A percentile compares a stretch with the other conserved stretches of the same genome.
Conservation (phyloP, 2,113 vertebrate species). For the Anolis sagrei region DNA sequence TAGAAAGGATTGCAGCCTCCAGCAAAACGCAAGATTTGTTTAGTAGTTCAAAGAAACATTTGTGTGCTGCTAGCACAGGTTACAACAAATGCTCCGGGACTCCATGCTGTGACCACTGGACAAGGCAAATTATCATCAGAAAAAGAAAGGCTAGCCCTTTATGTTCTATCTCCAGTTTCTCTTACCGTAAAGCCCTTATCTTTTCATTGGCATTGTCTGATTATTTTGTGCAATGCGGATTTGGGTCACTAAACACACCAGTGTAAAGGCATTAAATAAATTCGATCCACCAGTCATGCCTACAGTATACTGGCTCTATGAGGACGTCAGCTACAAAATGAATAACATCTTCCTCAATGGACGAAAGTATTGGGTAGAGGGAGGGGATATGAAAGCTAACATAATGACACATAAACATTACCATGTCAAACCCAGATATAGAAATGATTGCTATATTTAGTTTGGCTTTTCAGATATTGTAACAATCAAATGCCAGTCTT, state of each 20-base stretch:
- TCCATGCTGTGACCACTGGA: neutral
- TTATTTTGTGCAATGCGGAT: neutral
- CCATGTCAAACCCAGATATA: neutral
- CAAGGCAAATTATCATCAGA: too few relatives aligned
- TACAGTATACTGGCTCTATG: too few relatives aligned
- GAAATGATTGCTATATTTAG: neutral
- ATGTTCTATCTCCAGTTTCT: too few relatives aligned
- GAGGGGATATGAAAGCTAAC: neutral
- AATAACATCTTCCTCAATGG: neutral
- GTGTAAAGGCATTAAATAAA: neutral
- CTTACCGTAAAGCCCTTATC: neutral
- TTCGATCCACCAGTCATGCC: neutral
- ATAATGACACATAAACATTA: neutral
- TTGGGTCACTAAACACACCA: neutral
- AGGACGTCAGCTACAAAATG: neutral
- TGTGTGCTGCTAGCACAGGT: neutral
- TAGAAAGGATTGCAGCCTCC: neutral
- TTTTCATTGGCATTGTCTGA: neutral
- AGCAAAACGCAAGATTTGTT: neutral
- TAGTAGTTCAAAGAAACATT: neutral
- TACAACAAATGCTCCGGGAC: neutral
- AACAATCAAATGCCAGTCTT: constrained; percentile 2
- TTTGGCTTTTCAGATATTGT: neutral
- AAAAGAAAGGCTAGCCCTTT: neutral
- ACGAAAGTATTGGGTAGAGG: neutral